Conservation (phyloP, 2,888 invertebrate species). For the Amphipyra tragopoginis region DNA sequence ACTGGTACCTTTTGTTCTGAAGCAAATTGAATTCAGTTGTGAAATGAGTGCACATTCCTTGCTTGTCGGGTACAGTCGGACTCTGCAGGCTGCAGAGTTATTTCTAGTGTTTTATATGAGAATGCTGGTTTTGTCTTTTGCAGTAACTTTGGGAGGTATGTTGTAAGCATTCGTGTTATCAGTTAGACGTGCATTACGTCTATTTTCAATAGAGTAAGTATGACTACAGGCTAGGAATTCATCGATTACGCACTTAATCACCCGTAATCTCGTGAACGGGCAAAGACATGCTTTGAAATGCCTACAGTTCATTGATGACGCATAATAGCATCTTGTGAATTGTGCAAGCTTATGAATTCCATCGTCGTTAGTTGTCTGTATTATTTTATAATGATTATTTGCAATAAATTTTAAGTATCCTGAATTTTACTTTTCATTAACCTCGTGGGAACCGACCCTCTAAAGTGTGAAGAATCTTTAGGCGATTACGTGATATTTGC, state of each 20-base stretch:
- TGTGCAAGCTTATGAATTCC: no score
- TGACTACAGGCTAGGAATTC: neutral
- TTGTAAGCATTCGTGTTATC: neutral
- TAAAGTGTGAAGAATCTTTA: neutral
- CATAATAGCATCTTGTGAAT: no score
- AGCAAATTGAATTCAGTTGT: conserved; percentile 52
- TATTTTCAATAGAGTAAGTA: neutral
- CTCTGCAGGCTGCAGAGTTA: conserved; percentile 16
- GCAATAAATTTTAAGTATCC: no score
- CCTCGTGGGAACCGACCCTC: no score
- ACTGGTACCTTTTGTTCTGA: conserved; percentile 46
- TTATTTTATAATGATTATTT: no score
- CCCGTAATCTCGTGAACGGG: conserved; percentile 2
- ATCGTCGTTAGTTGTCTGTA: no score
- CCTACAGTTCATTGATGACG: conserved; percentile 1
- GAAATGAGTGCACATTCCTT: conserved; percentile 44
- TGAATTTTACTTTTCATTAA: no score
- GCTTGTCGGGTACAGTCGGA: conserved; percentile 16
- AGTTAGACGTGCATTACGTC: neutral
- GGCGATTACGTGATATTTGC: neutral
- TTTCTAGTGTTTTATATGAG: conserved; percentile 18
- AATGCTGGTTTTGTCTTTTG: conserved; percentile 9
- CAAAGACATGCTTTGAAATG: conserved; percentile 17
- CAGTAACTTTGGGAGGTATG: neutral
- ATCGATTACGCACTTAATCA: conserved; percentile 14